Conservation (phyloP, 2,113 vertebrate species). For the Gadus macrocephalus region DNA sequence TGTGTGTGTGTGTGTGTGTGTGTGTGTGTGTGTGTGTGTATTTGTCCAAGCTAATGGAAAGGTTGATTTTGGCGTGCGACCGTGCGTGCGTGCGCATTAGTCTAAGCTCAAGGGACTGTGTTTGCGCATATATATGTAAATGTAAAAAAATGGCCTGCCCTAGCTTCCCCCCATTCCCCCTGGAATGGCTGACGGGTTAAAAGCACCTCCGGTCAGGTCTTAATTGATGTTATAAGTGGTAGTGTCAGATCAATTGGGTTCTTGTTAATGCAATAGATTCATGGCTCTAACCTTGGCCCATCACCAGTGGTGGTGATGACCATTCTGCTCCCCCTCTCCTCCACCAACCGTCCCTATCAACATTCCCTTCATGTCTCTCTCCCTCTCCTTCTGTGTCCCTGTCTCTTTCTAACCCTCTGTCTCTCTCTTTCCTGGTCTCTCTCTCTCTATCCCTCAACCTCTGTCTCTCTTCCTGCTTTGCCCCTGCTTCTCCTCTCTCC, state of each 20-base stretch:
- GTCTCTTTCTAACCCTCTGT: too few relatives aligned
- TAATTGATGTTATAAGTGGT: slow-evolving; percentile 61
- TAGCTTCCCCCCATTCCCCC: background rate
- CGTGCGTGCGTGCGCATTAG: background rate
- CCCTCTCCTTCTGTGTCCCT: too few relatives aligned
- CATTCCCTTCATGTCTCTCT: background rate
- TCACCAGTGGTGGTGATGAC: slow-evolving; percentile 23
- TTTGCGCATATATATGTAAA: background rate
- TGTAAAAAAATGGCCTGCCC: background rate
- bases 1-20: slow-evolving; percentile 1
- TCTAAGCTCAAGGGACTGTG: background rate
- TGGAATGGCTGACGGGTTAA: slow-evolving; percentile 43
- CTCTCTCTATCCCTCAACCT: too few relatives aligned
- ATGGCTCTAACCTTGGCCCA: slow-evolving; percentile 64
- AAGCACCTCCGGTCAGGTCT: slow-evolving; percentile 41
- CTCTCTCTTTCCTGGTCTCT: too few relatives aligned
- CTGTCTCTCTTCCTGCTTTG: too few relatives aligned
- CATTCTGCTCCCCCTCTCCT: slow-evolving; percentile 22
- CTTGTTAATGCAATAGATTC: slow-evolving; percentile 62
- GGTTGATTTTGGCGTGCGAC: background rate
- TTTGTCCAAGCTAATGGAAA: too few relatives aligned
- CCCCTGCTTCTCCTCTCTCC: too few relatives aligned
- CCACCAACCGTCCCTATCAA: background rate
- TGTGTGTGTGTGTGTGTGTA: slow-evolving; percentile 6
- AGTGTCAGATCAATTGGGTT: slow-evolving; percentile 65